Evolutionary conservation across 2,113 vertebrate genomes (phyloP).

Genomic region (Oryzias celebensis): DNA sequence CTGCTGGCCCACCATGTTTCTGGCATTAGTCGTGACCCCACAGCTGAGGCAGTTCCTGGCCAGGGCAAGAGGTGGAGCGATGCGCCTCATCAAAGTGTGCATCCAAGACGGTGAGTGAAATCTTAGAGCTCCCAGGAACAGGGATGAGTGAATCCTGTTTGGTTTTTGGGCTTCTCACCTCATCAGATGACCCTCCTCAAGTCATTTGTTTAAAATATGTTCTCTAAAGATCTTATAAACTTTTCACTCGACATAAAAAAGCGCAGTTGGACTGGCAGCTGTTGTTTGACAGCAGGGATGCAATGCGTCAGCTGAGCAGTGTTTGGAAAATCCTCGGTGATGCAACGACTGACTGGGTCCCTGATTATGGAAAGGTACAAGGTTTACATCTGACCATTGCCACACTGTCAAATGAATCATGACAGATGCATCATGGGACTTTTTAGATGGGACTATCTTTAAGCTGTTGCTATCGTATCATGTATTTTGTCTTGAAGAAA

Average conservation of each 20-base stretch:
- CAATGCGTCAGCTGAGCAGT: conserved; percentile 25
- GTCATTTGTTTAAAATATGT: not conserved
- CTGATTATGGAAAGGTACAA: not conserved
- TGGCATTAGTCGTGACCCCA: conserved; percentile 90
- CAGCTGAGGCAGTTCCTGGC: conserved; percentile 94
- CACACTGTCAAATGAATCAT: conserved; percentile 15
- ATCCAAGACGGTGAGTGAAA: conserved; percentile 93
- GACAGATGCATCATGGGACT: conserved; percentile 25
- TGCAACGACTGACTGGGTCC: conserved; percentile 21
- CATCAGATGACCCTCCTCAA: not conserved
- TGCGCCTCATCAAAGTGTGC: conserved; percentile 93
- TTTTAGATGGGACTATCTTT: conserved; percentile 22
- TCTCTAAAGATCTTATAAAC: not conserved
- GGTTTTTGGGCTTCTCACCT: not conserved
- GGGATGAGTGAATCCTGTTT: not conserved
- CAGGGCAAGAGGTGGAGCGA: conserved; percentile 86
- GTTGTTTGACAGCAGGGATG: conserved; percentile 16
- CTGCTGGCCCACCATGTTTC: conserved; percentile 85
- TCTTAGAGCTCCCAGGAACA: not conserved
- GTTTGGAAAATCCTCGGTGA: conserved; percentile 13
- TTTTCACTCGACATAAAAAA: conserved; percentile 3
- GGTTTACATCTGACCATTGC: conserved; percentile 10
- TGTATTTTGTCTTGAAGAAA: too few relatives aligned
- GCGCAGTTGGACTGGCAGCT: conserved; percentile 1
- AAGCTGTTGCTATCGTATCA: not conserved